These are phyloP conservation scores for Sigmodon hispidus DNA, from an alignment of 2,113 vertebrate genomes.

Conservation along the genomic window DNA sequence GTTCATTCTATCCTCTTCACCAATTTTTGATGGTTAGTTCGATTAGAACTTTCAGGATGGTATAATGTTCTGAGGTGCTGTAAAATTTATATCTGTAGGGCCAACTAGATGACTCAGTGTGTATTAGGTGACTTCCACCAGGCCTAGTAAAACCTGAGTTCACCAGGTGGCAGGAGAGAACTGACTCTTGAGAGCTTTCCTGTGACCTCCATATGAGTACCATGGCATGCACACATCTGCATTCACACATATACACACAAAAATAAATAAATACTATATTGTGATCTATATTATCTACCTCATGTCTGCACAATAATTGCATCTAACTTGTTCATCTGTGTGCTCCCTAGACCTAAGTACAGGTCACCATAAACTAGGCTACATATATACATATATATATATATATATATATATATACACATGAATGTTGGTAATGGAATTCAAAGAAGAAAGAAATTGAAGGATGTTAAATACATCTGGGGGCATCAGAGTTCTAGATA, in stretches of 20 bases:
- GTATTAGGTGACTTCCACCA: not conserved
- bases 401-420: not conserved
- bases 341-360: not conserved
- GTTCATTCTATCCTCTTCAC: slow-evolving; percentile 1
- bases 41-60: not conserved
- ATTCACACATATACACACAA: not conserved
- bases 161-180: not conserved
- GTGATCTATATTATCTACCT: not conserved
- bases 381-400: not conserved
- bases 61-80: not conserved
- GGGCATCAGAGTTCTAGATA: not conserved
- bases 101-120: not conserved
- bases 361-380: not conserved
- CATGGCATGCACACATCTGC: not conserved
- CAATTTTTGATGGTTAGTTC: slow-evolving; percentile 7
- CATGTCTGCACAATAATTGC: not conserved
- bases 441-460: slow-evolving; percentile 20
- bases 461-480: not conserved
- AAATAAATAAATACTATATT: not conserved
- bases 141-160: not conserved
- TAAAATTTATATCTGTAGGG: not conserved
- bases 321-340: not conserved
- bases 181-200: not conserved
- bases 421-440: not conserved
- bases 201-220: not conserved